phyloP scores from a whole-genome alignment of 2,113 vertebrate species.

The Arvicanthis niloticus region DNA sequence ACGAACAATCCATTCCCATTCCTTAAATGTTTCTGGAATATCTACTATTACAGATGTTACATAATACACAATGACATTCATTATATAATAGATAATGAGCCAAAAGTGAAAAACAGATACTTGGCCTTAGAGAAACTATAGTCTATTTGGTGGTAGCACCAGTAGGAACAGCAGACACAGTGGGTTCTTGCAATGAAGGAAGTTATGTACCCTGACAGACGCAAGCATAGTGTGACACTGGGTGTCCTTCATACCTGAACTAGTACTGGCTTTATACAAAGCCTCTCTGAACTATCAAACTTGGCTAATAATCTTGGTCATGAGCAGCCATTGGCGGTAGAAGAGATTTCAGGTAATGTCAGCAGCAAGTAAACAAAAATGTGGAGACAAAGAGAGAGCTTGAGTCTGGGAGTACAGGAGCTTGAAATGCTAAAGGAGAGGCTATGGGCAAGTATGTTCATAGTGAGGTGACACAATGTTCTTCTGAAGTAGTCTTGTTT shows the following conservation, averaged over 20 bases:
- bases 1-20: background rate
- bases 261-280: background rate
- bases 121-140: background rate
- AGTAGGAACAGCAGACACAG: background rate
- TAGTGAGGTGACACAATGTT: background rate
- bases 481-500: background rate
- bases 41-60: background rate
- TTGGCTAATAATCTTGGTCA: background rate
- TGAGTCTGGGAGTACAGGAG: background rate
- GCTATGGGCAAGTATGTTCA: background rate
- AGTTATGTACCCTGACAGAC: no score
- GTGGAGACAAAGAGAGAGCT: background rate
- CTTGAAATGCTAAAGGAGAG: background rate
- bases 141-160: background rate
- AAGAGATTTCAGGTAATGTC: background rate
- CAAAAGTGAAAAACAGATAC: background rate
- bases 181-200: background rate
- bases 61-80: background rate
- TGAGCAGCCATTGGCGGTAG: background rate
- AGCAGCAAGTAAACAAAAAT: background rate
- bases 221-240: rapidly evolving
- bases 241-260: background rate
- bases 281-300: no score
- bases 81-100: background rate
- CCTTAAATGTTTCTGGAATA: background rate